Evolutionary conservation across 2,888 invertebrate species (phyloP), one percentile per base, ranked within the genome.

Genomic region (Euplagia quadripunctaria): DNA sequence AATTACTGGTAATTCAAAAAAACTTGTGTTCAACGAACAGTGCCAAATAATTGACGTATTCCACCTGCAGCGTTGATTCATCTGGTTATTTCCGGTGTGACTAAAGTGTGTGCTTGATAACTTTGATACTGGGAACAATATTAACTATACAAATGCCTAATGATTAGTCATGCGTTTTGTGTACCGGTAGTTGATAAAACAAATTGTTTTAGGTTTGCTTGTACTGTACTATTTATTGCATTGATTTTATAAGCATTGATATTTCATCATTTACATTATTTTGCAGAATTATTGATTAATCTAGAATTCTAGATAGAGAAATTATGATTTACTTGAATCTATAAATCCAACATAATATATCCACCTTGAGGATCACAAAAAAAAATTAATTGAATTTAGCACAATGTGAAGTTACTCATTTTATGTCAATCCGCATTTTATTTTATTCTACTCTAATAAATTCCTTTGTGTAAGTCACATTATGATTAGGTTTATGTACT

Each of bases 31-130:
- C 20, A 64, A 52, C 61, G 4, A 67, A 67, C 52, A 64, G 20
- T 69, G 17, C 43, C 11, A 58, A 69, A 68, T 64, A 42, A 64
- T 72, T 68, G 65, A 41, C 42, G 49, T 49, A 61, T 49, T 7
- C 14, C 12, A 64, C 17, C 63, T 73, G 79, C 61, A 58, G 68
- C 58, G 86, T 86, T 90, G 87, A 90, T 86, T 90, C 90, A 90
- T 88, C 79, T 75, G 78, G 68, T 72, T 49, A 70, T 82, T 84
- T 85, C 83, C 87, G 83, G 74, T 76, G 82, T 90, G 89, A 90
- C 88, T 88, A 88, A 78, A 88, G 79, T 73, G 75, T 72, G 75
- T 86, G 83, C 79, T 80, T 84, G 86, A 90, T 89, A 88, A 88
- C 73, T 75, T 79, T 71, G 41, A 79, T 86, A 84, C 79, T 76